Base-by-base conservation (phyloP, 2,888 invertebrate species). In the Sphaeridia pumilis region DNA sequence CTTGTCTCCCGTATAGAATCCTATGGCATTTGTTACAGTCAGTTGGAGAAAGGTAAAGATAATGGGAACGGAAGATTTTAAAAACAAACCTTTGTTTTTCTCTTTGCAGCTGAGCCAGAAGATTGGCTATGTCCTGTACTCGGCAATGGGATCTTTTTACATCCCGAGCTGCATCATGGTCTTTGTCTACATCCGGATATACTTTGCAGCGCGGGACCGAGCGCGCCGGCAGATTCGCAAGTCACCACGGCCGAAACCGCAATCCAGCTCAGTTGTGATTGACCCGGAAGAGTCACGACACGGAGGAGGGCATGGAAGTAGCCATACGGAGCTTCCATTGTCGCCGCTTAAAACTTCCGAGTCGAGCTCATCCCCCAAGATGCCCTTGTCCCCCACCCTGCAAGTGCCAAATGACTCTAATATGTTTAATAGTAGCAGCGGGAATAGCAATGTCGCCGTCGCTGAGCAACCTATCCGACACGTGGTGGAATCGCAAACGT, bases 111-210 rank as follows among this genome's bases (percentile, higher is more conserved):
- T 92, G 70, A 93, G 92, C 67, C 87, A 89, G 69, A 93, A 95
- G 75, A 82, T 93, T 68, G 94, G 95, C 61, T 97, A 98, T 77
- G 95, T 97, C 69, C 76, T 97, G 56, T 98, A 97, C 75, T 97
- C 95, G 21, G 92, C 95, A 21, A 79, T 94, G 67, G 97, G 97
- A 66, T 97, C 95, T 68, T 98, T 98, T 79, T 98, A 93, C 80
- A 90, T 98, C 71, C 97, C 98, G 58, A 92, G 93, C 69, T 89
- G 94, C 72, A 93, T 98, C 71, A 97, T 98, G 95, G 94, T 97
- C 69, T 94, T 97, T 75, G 97, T 98, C 59, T 98, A 98, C 76
- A 93, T 93, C 73, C 82, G 94, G 74, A 97, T 98, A 75, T 98
- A 94, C 76, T 88, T 82, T 74, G 94, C 94, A 36, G 94, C 95